phyloP scores from a whole-genome alignment of 2,113 vertebrate species.

The Erythrolamprus reginae region DNA sequence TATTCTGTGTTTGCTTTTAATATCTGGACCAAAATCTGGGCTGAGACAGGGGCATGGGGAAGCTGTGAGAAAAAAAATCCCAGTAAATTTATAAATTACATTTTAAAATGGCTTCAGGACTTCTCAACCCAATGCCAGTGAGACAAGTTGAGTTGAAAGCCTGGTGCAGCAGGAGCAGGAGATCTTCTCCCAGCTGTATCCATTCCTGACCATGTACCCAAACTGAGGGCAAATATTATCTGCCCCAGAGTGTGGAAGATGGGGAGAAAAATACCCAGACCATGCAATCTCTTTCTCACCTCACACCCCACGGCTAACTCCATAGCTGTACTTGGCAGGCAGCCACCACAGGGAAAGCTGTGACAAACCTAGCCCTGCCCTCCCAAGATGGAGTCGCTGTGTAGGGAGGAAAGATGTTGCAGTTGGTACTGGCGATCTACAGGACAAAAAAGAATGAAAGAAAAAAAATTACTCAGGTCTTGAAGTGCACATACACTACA shows the following conservation, averaged over 20 bases:
- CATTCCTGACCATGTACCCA: constrained; percentile 62
- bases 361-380: constrained; percentile 83
- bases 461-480: constrained; percentile 79
- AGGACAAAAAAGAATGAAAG: constrained; percentile 84
- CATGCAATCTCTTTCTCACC: constrained; percentile 88
- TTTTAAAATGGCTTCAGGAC: constrained; percentile 61
- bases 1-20: constrained; percentile 47
- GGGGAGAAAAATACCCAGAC: constrained; percentile 68
- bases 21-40: constrained; percentile 43
- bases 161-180: constrained; percentile 57
- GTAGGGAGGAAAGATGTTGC: constrained; percentile 88
- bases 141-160: constrained; percentile 56
- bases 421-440: constrained; percentile 87
- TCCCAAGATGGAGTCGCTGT: constrained; percentile 86
- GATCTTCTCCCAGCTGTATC: constrained; percentile 60
- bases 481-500: constrained; percentile 75
- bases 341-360: constrained; percentile 86
- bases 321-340: constrained; percentile 85
- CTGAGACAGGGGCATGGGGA: constrained; percentile 18
- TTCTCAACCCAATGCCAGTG: constrained; percentile 67
- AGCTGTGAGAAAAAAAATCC: constrained; percentile 32
- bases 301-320: constrained; percentile 86
- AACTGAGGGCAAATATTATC: constrained; percentile 66
- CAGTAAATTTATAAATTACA: constrained; percentile 66
- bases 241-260: constrained; percentile 68